Evolutionary conservation across 2,797 vertebrate species (phyloP), one percentile per base, ranked within the genome.

Genomic region (Rhynchonycteris naso): DNA sequence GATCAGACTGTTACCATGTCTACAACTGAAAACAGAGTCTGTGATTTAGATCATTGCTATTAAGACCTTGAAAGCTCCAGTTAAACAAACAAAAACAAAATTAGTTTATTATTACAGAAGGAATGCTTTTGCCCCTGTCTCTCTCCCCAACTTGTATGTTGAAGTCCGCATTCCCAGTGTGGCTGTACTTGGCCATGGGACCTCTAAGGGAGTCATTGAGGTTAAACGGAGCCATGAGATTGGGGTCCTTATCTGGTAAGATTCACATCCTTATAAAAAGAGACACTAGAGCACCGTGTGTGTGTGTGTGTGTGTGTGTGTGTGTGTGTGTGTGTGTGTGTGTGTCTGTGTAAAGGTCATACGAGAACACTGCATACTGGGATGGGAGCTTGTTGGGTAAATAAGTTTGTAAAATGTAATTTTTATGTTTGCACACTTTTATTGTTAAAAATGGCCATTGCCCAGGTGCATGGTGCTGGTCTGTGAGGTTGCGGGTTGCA

Each of bases 311-410:
- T 43, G 38, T 43, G n/a, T n/a, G n/a, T 38, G 19, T 28, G 16
- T 13, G 0, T 4, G 13, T 0, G 11, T n/a, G 19, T 22, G 16
- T 14, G 0, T 4, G 13, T 0, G 11, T 38, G 19, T 28, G 16
- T 14, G 0, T 4, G 13, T 0, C 8, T 1, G 30, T 11, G 24
- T 9, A 19, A 78, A 66, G 47, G 2, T 3, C 28, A 4, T 30
- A 1, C 21, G 22, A 54, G 30, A 28, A 63, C 8, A 78, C 14
- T 59, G 22, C 1, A 79, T 47, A 47, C 1, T 19, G 71, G 0
- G 6, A 4, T 24, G 18, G 71, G 22, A 59, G 1, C 16, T 43
- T 43, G 43, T 43, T 43, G 43, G 43, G 43, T 7, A 43, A 43
- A 43, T 43, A 43, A 43, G 43, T 43, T 43, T 43, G 43, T 43